Evolutionary conservation across 1,140 invertebrate genomes (phyloP).

Genomic region (Ridgeia piscesae): DNA sequence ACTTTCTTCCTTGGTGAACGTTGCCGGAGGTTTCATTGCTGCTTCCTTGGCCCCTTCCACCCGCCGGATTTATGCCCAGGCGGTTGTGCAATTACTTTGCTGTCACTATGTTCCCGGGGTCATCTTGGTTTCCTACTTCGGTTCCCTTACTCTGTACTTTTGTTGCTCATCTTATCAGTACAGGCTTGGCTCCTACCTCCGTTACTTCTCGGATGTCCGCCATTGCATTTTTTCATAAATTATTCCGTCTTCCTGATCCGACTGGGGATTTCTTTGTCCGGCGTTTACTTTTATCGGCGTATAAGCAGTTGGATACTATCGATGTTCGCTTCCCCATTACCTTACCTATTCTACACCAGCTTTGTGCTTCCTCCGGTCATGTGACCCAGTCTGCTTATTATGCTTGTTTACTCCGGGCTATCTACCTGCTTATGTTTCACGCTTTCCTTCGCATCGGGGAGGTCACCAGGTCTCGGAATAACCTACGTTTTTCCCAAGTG

Average conservation of each 20-base stretch:
- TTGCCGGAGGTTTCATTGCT: neutral
- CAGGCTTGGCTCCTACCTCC: neutral
- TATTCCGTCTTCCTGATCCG: neutral
- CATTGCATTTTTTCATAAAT: neutral
- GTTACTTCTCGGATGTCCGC: neutral
- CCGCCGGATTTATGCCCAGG: neutral
- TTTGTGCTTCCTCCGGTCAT: no score
- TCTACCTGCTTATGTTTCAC: no score
- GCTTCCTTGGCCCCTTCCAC: neutral
- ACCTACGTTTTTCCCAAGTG: no score
- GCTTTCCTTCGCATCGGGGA: no score
- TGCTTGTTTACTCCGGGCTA: no score
- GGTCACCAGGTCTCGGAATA: no score
- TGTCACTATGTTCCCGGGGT: neutral
- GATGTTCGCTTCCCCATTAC: no score
- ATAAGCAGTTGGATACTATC: no score
- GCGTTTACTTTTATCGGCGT: no score
- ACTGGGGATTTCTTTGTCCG: neutral
- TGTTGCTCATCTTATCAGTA: neutral
- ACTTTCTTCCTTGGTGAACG: neutral
- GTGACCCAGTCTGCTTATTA: no score
- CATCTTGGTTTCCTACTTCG: neutral
- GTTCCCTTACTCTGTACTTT: neutral
- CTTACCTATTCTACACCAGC: no score
- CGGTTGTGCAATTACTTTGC: neutral